Conservation (phyloP, 2,888 invertebrate genomes). For the Hypercompe scribonia region DNA sequence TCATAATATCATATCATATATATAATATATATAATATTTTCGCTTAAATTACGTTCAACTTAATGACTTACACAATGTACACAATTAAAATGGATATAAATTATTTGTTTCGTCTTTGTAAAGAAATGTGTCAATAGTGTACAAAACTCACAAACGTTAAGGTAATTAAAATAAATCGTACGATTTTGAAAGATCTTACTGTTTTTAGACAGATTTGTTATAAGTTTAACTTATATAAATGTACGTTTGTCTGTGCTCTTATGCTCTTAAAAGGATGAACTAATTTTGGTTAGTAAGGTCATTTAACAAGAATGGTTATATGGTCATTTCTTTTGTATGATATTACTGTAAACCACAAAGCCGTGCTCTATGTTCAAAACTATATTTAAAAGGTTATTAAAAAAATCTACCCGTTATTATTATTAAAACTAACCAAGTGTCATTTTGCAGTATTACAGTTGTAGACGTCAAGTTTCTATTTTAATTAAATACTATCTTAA, state of each 20-base stretch:
- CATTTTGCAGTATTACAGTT: not conserved
- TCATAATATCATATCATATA: no score
- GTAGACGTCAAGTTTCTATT: no score
- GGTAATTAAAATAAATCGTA: no score
- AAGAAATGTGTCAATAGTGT: not conserved
- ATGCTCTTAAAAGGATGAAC: not conserved
- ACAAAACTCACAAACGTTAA: not conserved
- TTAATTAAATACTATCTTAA: not conserved
- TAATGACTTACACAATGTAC: slow-evolving; percentile 10
- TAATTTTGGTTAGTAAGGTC: no score
- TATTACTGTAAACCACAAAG: not conserved
- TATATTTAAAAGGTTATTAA: no score
- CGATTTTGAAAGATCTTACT: no score
- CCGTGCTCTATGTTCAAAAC: not conserved
- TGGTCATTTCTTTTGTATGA: not conserved
- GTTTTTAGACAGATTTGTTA: no score
- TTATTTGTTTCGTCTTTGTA: not conserved
- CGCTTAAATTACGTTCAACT: slow-evolving; percentile 1
- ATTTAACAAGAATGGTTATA: not conserved
- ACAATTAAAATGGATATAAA: not conserved
- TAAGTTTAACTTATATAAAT: no score
- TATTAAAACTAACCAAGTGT: no score
- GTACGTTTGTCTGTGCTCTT: not conserved
- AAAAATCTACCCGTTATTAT: no score
- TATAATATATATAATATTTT: no score